Base-by-base conservation (phyloP, 2,797 vertebrate genomes). In the Sarcoramphus papa region DNA sequence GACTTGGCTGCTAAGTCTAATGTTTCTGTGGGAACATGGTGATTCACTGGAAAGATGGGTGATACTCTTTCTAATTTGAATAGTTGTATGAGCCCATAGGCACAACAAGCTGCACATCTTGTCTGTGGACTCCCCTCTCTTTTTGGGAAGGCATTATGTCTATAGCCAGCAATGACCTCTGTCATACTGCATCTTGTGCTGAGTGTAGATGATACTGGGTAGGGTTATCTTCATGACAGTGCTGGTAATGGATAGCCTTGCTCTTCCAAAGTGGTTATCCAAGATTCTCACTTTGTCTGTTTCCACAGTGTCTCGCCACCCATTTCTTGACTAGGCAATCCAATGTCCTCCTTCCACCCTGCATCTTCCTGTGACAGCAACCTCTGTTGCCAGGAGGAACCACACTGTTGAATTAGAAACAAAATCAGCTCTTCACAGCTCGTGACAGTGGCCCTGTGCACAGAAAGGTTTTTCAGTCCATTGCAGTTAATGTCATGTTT, bases 381-480 rank as follows among this genome's bases (percentile, higher is more conserved):
- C 22, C 16, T 72, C 28, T 6, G 11, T 13, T 76, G 4, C 12
- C 54, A 24, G 2, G 5, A 93, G 19, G 17, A 91, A 12, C 3
- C 1, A 5, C 1, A 2, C 3, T 19, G 15, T 8, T 59, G 60
- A 65, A 79, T 8, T 2, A 63, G 51, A 37, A 79, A 54, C 4
- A 37, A 45, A 54, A 59, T 20, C 30, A 74, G 2, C 2, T n/a
- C 8, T 82, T 90, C 28, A 45, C n/a, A 77, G 31, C 5, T 70
- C 11, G 0, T 62, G 31, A 28, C 0, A 2, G 16, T 33, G 37
- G 13, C 7, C 17, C 8, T 30, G 21, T 24, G 7, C 8, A 23
- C 40, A 50, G 33, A 25, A 57, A 69, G 6, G 8, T 27, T 90
- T 88, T 92, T 80, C 14, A 54, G 21, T 37, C 33, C 17, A 6